Conservation (phyloP, 2,113 vertebrate genomes). For the Paratilapia polleni region DNA sequence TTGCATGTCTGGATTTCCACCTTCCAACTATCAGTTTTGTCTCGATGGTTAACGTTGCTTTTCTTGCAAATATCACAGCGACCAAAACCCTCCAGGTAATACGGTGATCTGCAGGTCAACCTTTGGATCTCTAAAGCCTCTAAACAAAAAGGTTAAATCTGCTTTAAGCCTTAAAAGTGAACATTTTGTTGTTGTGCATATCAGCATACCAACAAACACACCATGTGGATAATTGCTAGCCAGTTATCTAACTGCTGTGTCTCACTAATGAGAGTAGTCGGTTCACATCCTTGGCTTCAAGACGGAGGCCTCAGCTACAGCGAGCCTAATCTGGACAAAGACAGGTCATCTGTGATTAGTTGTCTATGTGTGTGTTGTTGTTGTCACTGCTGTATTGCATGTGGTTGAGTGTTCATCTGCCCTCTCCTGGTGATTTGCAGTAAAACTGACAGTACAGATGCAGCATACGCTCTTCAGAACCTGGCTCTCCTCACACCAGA, state of each 20-base stretch:
- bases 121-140: background rate
- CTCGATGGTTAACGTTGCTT: background rate
- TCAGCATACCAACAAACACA: background rate
- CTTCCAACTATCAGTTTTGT: background rate
- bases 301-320: background rate
- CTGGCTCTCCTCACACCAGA: slow-evolving; percentile 95
- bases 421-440: slow-evolving; percentile 67
- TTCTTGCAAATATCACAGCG: background rate
- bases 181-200: background rate
- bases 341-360: slow-evolving; percentile 49
- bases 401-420: slow-evolving; percentile 15
- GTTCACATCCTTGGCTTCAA: background rate
- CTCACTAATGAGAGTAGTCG: background rate
- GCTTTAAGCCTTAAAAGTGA: background rate
- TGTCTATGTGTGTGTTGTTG: slow-evolving; percentile 8
- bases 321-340: slow-evolving; percentile 51
- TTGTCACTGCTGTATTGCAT: slow-evolving; percentile 2
- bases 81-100: background rate
- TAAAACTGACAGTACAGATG: slow-evolving; percentile 96
- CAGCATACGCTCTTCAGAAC: slow-evolving; percentile 95
- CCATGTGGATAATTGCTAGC: background rate
- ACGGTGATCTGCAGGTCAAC: background rate
- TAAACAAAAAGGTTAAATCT: background rate
- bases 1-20: background rate
- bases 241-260: slow-evolving; percentile 11